These are phyloP conservation scores for Clivina fossor DNA, from an alignment of 2,888 invertebrate genomes.

Conservation along the genomic window DNA sequence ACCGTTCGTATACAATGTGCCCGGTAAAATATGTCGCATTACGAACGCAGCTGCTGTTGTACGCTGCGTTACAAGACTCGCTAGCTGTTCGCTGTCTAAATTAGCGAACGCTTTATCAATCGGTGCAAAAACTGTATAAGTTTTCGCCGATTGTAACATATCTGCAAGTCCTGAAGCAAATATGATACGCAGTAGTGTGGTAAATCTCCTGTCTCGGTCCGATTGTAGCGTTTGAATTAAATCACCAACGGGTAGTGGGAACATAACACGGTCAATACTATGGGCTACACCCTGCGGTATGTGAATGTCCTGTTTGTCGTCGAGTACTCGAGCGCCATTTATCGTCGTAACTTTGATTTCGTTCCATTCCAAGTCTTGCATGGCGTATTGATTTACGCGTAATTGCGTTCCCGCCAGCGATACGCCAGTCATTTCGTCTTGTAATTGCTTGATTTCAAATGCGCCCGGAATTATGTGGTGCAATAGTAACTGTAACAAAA, in stretches of 20 bases:
- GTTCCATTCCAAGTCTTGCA: constrained; percentile 88
- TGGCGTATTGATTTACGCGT: constrained; percentile 81
- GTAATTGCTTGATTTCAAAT: constrained; percentile 74
- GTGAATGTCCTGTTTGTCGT: constrained; percentile 80
- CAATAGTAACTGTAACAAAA: constrained; percentile 65
- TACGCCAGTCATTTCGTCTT: constrained; percentile 90
- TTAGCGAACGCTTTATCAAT: constrained; percentile 79
- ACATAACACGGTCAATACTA: constrained; percentile 84
- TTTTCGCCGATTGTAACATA: constrained; percentile 74
- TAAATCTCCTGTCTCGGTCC: constrained; percentile 79
- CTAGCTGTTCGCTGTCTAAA: constrained; percentile 62
- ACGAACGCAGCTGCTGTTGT: constrained; percentile 72
- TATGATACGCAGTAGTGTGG: constrained; percentile 74
- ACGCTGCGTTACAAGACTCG: constrained; percentile 63
- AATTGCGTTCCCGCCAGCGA: constrained; percentile 85
- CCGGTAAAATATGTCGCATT: constrained; percentile 73
- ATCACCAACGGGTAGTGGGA: constrained; percentile 86
- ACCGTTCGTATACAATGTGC: constrained; percentile 80
- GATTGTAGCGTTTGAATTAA: constrained; percentile 81
- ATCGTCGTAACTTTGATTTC: constrained; percentile 83
- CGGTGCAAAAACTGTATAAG: constrained; percentile 83
- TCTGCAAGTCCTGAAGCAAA: constrained; percentile 77
- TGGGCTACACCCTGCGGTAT: constrained; percentile 86
- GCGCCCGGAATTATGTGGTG: constrained; percentile 88
- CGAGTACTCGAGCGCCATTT: constrained; percentile 78